Evolutionary conservation across 2,797 vertebrate species (phyloP), one percentile per base, ranked within the genome.

Genomic region (Periparus ater): DNA sequence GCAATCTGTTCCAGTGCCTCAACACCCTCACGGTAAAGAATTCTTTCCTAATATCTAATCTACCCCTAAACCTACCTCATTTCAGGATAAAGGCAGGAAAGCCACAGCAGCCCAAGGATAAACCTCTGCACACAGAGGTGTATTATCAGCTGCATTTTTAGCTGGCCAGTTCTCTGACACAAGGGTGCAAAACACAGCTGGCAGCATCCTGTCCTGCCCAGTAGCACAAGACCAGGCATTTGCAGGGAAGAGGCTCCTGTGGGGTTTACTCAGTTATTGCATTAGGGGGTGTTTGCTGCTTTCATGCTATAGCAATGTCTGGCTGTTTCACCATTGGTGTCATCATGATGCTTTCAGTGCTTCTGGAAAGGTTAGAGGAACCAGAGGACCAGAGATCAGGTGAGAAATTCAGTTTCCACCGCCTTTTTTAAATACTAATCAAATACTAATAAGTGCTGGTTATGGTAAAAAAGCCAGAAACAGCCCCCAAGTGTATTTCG

Each of bases 351-450:
- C 30, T 38, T 53, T 63, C 45, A 61, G 61, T 0, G 0, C 58
- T 89, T 74, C 93, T 90, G 73, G 36, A 93, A 91, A 94, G 83
- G 77, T 86, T 91, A 91, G 38, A 26, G 74, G 48, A 86, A 77
- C 32, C 92, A 91, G 66, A 88, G 47, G 80, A 60, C 60, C 60
- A 60, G 86, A 60, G 85, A 88, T 87, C 83, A 94, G 91, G 80
- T 94, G 92, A 95, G 77, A 76, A 88, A 90, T 76, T 54, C 34
- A 4, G 14, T 63, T 91, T 76, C 63, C 19, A 30, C 19, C 2
- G 2, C 45, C 68, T 90, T 93, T 94, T 91, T 95, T n/a, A 91
- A 94, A 94, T 88, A 95, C 32, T 86, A 94, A 89, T 94, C 95
- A 94, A 94, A 91, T 88, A 94, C 40, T 86, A 95, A 88, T 94